These are phyloP conservation scores for Apamea epomidion DNA, from an alignment of 2,888 invertebrate genomes.

Conservation along the genomic window DNA sequence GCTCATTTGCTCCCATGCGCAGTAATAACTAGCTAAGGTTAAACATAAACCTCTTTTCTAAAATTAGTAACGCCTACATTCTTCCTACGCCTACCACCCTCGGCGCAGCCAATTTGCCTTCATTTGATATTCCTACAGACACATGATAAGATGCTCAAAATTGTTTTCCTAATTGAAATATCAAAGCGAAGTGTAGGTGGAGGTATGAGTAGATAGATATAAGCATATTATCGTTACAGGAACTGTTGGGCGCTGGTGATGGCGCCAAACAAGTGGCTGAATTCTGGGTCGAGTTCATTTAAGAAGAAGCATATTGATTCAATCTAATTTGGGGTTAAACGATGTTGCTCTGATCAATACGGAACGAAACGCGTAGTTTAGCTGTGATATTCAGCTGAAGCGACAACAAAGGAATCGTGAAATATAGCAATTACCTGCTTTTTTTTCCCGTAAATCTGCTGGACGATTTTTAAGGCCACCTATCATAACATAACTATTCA, in stretches of 20 bases:
- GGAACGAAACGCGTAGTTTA: background rate
- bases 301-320: background rate
- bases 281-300: too few relatives aligned
- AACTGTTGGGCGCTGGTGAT: too few relatives aligned
- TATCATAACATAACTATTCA: too few relatives aligned
- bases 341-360: background rate
- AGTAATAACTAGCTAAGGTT: slow-evolving; percentile 17
- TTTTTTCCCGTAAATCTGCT: background rate
- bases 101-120: slow-evolving; percentile 10
- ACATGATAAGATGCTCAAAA: background rate
- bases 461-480: too few relatives aligned
- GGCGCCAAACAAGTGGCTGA: too few relatives aligned
- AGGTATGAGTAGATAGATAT: too few relatives aligned
- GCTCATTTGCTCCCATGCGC: slow-evolving; percentile 28
- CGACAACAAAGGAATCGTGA: background rate
- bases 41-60: background rate
- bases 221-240: too few relatives aligned
- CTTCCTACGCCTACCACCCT: slow-evolving; percentile 15
- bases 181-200: slow-evolving; percentile 2
- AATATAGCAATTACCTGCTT: background rate
- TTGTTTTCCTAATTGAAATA: background rate
- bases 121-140: slow-evolving; percentile 21
- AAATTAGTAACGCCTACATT: slow-evolving; percentile 14
- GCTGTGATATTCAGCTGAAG: background rate
- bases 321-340: background rate